Percentiles rank a stretch among this genome's conserved stretches.
phyloP scores from a whole-genome alignment of 2,888 invertebrate species.

The Lampropteryx suffumata region DNA sequence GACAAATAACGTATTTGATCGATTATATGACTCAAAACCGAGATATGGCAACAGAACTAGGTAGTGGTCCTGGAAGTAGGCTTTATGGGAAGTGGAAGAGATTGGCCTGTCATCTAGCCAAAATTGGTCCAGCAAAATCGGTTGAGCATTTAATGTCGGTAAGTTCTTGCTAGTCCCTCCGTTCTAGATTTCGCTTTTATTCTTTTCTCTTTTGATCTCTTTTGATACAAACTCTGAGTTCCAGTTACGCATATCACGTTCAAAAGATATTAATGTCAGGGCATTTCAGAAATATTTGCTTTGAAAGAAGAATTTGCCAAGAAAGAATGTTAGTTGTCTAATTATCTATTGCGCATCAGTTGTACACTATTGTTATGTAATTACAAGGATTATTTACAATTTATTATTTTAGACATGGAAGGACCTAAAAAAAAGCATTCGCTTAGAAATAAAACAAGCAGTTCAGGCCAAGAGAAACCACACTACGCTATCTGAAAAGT shows the following conservation, averaged over 20 bases:
- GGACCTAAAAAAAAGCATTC: neutral
- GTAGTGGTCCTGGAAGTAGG: neutral
- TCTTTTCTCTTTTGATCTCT: too few relatives aligned
- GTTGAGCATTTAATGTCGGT: neutral
- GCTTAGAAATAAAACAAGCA: neutral
- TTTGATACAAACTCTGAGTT: too few relatives aligned
- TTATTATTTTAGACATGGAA: conserved; percentile 2
- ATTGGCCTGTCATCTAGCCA: neutral
- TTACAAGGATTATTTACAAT: too few relatives aligned
- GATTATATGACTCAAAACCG: neutral
- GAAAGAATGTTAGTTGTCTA: too few relatives aligned
- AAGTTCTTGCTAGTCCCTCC: too few relatives aligned
- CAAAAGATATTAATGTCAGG: too few relatives aligned
- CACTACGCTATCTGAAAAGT: neutral
- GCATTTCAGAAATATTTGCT: too few relatives aligned
- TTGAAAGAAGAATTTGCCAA: too few relatives aligned
- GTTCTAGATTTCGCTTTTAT: too few relatives aligned
- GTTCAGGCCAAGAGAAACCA: neutral
- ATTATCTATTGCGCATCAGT: too few relatives aligned
- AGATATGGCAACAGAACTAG: neutral
- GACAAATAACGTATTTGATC: neutral
- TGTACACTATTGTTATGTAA: too few relatives aligned
- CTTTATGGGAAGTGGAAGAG: neutral
- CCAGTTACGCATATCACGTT: too few relatives aligned
- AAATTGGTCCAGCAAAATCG: neutral